Base-by-base conservation (phyloP, 2,113 vertebrate genomes). In the Salvelinus alpinus region DNA sequence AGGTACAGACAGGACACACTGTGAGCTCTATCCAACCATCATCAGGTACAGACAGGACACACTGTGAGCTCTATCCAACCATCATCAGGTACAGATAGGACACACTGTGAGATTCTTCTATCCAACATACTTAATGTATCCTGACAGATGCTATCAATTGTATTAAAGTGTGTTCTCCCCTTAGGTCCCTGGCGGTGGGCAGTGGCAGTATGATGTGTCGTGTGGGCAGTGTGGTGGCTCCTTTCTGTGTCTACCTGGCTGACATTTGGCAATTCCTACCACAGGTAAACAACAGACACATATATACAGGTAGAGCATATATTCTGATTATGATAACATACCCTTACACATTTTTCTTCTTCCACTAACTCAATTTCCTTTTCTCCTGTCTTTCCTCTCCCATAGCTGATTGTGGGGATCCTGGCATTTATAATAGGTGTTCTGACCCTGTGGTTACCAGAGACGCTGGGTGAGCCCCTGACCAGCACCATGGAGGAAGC, bases 201-300 rank as follows among this genome's bases (percentile, higher is more conserved):
- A 98, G 94, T 66, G 96, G 97, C 64, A 97, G 95, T 75, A 96
- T 96, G 95, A 95, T 96, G 94, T 95, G 96, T 74, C 95, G 95
- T 14, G 87, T 95, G 34, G 96, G 96, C 59, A 98, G 95, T 47
- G 93, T 97, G 64, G 83, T 96, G 31, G 94, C 96, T 13, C 96
- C 95, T 1, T 94, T 98, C 85, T 95, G 94, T 51, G 91, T 95
- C 0, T 95, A 95, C 79, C 87, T 97, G 80, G 91, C 93, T 72
- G 94, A 93, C 5, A 25, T 95, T 51, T 98, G 96, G 97, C 82
- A 91, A 84, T 94, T 95, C 86, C 82, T 96, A 80, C 97, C 96
- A 76, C 96, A 99, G 92, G 96, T 97, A 88, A 18, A 31, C n/a
- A n/a, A 29, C 25, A 31, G 4, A 12, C 48, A 57, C 54, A 59